Percentiles rank a stretch among this genome's conserved stretches.
Conservation (phyloP, 1,140 invertebrate species). For the Conus betulinus region DNA sequence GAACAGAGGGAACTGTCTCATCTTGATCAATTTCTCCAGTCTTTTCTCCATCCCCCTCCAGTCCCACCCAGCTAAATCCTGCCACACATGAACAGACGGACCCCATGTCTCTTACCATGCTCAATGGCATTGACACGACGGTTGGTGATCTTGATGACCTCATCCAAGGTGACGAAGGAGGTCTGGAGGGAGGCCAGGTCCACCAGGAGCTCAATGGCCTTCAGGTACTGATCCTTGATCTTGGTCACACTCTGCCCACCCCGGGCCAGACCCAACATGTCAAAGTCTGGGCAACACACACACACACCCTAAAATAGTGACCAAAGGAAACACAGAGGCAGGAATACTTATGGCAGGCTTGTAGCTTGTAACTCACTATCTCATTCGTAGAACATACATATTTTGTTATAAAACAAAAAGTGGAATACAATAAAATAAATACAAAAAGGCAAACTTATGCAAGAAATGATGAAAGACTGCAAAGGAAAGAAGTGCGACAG, state of each 20-base stretch:
- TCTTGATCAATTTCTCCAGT: too few relatives aligned
- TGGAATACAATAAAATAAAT: too few relatives aligned
- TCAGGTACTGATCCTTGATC: slow-evolving; percentile 95
- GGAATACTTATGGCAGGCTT: too few relatives aligned
- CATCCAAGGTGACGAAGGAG: slow-evolving; percentile 96
- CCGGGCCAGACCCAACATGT: slow-evolving; percentile 90
- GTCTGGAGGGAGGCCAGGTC: slow-evolving; percentile 97
- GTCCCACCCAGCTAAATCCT: neutral
- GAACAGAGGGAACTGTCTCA: too few relatives aligned
- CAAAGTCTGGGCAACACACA: neutral
- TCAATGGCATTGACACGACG: slow-evolving; percentile 99
- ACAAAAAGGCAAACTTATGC: too few relatives aligned
- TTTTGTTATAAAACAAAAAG: too few relatives aligned
- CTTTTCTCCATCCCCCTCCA: neutral
- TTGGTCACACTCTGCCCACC: slow-evolving; percentile 96
- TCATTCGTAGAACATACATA: too few relatives aligned
- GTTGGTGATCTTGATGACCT: slow-evolving; percentile 98
- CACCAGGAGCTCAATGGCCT: slow-evolving; percentile 93
- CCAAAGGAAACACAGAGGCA: too few relatives aligned
- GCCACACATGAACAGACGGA: too few relatives aligned
- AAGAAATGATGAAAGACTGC: too few relatives aligned
- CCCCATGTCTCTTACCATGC: slow-evolving; percentile 83
- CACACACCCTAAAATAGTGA: neutral
- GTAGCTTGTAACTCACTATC: too few relatives aligned
- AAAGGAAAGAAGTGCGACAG: too few relatives aligned